Conservation (phyloP, 2,113 vertebrate genomes). For the Aix galericulata region DNA sequence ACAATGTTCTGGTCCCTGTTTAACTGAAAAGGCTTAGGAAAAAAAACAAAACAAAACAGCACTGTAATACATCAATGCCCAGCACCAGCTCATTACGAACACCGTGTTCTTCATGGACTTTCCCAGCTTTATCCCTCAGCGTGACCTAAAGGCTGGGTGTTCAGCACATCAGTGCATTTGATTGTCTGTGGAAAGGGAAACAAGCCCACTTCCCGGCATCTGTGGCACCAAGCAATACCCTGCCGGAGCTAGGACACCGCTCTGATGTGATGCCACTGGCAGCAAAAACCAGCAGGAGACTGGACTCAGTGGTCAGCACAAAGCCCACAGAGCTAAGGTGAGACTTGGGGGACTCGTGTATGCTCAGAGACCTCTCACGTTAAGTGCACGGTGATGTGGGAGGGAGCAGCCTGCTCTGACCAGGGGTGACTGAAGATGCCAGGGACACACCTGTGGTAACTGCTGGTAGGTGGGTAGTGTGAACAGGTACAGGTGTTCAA, state of each 20-base stretch:
- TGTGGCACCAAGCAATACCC: not conserved
- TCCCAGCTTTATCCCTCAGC: not conserved
- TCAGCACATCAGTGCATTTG: not conserved
- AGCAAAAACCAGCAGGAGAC: not conserved
- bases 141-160: not conserved
- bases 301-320: accelerated
- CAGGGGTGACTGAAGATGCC: not conserved
- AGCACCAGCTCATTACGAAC: not conserved
- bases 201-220: not conserved
- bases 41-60: not conserved
- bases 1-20: not conserved
- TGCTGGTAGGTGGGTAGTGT: not conserved
- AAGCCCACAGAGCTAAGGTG: not conserved
- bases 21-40: not conserved
- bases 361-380: not conserved
- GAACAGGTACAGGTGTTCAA: not conserved
- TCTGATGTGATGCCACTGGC: not conserved
- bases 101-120: not conserved
- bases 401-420: not conserved
- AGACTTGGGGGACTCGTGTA: too few relatives aligned
- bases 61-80: not conserved
- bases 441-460: not conserved
- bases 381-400: accelerated
- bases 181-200: not conserved
- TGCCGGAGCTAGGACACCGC: not conserved